Percentiles rank a stretch among this genome's conserved stretches.
Conservation (phyloP, 92 coral and sea anemone genomes). For the Epizoanthus fatuus region DNA sequence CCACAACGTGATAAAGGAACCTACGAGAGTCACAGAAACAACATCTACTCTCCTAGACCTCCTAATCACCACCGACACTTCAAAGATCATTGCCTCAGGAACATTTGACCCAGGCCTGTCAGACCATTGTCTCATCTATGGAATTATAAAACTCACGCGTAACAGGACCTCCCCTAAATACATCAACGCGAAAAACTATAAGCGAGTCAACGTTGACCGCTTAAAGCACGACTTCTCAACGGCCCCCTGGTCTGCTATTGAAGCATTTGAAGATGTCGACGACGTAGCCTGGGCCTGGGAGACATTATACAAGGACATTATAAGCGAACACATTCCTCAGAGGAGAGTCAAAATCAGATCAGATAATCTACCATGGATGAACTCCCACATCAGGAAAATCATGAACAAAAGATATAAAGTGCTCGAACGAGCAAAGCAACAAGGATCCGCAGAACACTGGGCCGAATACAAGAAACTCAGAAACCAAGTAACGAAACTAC, state of each 20-base stretch:
- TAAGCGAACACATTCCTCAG: constrained; percentile 56
- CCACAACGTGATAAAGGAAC: constrained; percentile 72
- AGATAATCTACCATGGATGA: constrained; percentile 67
- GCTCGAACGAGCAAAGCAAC: constrained; percentile 51
- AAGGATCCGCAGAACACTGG: constrained; percentile 44
- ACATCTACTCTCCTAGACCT: constrained; percentile 67
- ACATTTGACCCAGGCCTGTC: constrained; percentile 64
- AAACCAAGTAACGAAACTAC: constrained; percentile 43
- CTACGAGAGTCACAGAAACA: constrained; percentile 70
- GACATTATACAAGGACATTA: constrained; percentile 55
- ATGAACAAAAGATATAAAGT: constrained; percentile 46
- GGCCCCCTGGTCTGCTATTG: constrained; percentile 68
- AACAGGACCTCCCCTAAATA: constrained; percentile 35
- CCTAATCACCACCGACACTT: constrained; percentile 49
- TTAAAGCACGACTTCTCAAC: constrained; percentile 3
- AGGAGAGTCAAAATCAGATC: constrained; percentile 66
- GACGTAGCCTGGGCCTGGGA: constrained; percentile 73
- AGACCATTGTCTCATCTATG: constrained; percentile 53
- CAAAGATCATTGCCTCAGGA: constrained; percentile 57
- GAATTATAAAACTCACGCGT: constrained; percentile 37
- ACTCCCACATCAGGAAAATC: constrained; percentile 55
- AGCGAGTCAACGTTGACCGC: not conserved
- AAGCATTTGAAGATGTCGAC: constrained; percentile 59
- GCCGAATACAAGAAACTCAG: constrained; percentile 65
- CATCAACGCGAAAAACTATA: constrained; percentile 39